These are phyloP conservation scores for Nyctereutes procyonoides DNA, from an alignment of 2,113 vertebrate species.

Conservation along the genomic window DNA sequence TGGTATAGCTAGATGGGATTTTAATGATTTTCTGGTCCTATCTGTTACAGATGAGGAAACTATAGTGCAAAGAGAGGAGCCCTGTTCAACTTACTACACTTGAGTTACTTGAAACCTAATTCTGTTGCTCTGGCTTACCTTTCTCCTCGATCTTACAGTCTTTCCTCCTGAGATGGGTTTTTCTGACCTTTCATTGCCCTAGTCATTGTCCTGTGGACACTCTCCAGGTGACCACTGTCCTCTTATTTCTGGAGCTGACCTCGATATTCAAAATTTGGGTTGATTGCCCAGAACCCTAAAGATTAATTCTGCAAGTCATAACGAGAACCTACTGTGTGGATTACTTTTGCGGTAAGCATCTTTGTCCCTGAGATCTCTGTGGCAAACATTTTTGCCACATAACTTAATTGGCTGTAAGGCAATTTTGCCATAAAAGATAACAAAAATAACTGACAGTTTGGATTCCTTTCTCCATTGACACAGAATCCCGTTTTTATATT, in stretches of 20 bases:
- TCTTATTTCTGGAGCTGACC: slow-evolving; percentile 25
- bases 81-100: slow-evolving; percentile 55
- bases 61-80: slow-evolving; percentile 46
- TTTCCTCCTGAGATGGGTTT: slow-evolving; percentile 36
- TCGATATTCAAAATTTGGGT: slow-evolving; percentile 48
- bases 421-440: background rate
- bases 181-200: slow-evolving; percentile 49
- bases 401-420: background rate
- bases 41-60: slow-evolving; percentile 49
- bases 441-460: background rate
- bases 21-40: slow-evolving; percentile 42
- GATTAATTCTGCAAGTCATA: slow-evolving; percentile 4
- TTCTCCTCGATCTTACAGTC: background rate
- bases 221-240: background rate
- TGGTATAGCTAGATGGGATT: background rate
- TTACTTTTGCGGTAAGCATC: background rate
- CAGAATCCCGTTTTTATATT: background rate
- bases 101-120: slow-evolving; percentile 62
- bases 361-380: background rate
- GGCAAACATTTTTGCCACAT: background rate
- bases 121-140: slow-evolving; percentile 30
- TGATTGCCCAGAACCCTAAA: background rate
- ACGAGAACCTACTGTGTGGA: background rate
- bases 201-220: background rate
- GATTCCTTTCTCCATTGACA: background rate